Evolutionary conservation across 2,888 invertebrate species (phyloP).

Genomic region (Phrixothrix hirtus): DNA sequence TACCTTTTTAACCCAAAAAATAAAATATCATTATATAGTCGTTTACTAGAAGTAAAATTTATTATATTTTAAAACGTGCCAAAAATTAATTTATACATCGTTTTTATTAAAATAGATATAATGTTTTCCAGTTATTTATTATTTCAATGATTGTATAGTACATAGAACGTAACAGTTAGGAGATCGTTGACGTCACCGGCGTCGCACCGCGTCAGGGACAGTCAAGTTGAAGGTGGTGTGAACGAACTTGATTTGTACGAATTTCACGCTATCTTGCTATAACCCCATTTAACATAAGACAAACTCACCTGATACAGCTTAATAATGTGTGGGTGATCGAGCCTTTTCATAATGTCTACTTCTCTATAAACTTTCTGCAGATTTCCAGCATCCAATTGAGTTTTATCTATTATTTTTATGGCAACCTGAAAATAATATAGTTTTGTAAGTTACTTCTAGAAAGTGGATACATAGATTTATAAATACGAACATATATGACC

Average conservation of each 20-base stretch:
- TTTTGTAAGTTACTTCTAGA: not conserved
- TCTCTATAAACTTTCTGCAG: slow-evolving; percentile 95
- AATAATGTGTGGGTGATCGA: slow-evolving; percentile 97
- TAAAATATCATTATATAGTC: too few relatives aligned
- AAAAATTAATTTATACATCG: too few relatives aligned
- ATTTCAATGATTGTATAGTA: too few relatives aligned
- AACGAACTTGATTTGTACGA: slow-evolving; percentile 42
- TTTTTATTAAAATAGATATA: too few relatives aligned
- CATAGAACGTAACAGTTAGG: slow-evolving; percentile 31
- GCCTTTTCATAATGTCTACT: slow-evolving; percentile 95
- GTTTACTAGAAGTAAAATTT: too few relatives aligned
- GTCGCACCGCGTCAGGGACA: slow-evolving; percentile 47
- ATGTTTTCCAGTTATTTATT: too few relatives aligned
- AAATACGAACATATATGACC: not conserved
- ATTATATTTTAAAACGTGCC: too few relatives aligned
- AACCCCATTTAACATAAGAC: slow-evolving; percentile 7
- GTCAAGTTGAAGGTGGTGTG: slow-evolving; percentile 54
- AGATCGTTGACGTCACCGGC: slow-evolving; percentile 51
- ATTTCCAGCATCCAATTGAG: slow-evolving; percentile 86
- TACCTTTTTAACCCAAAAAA: too few relatives aligned
- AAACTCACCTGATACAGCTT: slow-evolving; percentile 87
- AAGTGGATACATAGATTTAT: not conserved
- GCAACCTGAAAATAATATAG: slow-evolving; percentile 74
- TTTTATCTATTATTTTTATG: slow-evolving; percentile 95
- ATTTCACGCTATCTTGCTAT: slow-evolving; percentile 13